phyloP scores from a whole-genome alignment of 1,140 invertebrate species.

The Acromyrmex heyeri region DNA sequence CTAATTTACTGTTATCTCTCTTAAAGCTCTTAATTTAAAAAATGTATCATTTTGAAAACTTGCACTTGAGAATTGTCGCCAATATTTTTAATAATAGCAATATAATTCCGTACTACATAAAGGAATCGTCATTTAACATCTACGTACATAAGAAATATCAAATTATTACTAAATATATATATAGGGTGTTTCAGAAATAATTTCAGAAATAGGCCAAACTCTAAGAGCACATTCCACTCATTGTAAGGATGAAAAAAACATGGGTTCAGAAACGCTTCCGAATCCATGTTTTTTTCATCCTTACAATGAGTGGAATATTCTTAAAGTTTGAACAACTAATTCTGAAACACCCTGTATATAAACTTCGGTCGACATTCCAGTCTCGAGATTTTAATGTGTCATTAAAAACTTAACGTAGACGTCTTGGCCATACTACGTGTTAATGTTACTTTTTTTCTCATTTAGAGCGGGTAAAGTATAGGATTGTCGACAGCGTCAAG shows the following conservation, averaged over 20 bases:
- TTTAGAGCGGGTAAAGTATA: conserved; percentile 38
- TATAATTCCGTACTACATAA: neutral
- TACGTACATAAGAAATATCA: neutral
- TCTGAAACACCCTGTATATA: too few relatives aligned
- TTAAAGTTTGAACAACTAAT: too few relatives aligned
- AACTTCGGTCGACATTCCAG: neutral
- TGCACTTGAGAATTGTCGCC: neutral
- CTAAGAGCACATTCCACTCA: too few relatives aligned
- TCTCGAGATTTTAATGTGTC: conserved; percentile 1
- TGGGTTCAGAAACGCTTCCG: too few relatives aligned
- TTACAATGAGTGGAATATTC: too few relatives aligned
- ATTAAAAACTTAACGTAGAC: conserved; percentile 34
- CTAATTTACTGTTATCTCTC: neutral
- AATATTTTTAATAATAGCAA: conserved; percentile 7
- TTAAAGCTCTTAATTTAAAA: neutral
- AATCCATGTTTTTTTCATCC: too few relatives aligned
- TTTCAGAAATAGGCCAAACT: too few relatives aligned
- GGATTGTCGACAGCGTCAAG: conserved; percentile 48
- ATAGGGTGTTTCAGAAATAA: too few relatives aligned
- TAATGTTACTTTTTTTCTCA: conserved; percentile 48
- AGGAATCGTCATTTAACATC: neutral
- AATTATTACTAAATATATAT: neutral
- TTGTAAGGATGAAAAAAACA: too few relatives aligned
- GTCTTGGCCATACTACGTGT: conserved; percentile 43
- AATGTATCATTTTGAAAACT: neutral